A percentile compares a stretch with the other conserved stretches of the same genome.
Evolutionary conservation across 2,888 invertebrate genomes (phyloP).

Genomic region (Gymnocheta viridis): DNA sequence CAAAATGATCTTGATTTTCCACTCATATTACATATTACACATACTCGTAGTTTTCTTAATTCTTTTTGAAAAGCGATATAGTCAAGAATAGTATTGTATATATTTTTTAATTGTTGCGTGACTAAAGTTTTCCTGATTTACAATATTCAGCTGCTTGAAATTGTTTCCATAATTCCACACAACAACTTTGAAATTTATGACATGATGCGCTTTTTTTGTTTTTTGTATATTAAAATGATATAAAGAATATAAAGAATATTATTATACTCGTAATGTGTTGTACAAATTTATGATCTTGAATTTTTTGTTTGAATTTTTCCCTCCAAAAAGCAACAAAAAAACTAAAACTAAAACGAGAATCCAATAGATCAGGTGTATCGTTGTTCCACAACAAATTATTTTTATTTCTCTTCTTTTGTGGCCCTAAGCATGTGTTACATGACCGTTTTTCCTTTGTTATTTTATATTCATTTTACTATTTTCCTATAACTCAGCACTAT

Average conservation of each 20-base stretch:
- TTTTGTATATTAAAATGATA: constrained; percentile 13
- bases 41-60: not conserved
- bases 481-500: constrained; percentile 39
- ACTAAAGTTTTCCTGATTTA: constrained; percentile 22
- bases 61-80: not conserved
- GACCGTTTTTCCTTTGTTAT: constrained; percentile 23
- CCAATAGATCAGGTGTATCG: constrained; percentile 64
- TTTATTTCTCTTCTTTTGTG: constrained; percentile 22
- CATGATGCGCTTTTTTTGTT: not conserved
- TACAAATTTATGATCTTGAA: constrained; percentile 12
- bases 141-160: constrained; percentile 27
- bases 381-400: constrained; percentile 1
- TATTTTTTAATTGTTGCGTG: not conserved
- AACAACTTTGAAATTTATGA: constrained; percentile 2
- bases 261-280: not conserved
- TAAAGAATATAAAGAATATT: not conserved
- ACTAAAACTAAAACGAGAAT: not conserved
- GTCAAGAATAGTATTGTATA: not conserved
- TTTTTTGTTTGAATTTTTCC: too few relatives aligned
- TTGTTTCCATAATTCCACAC: not conserved
- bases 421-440: constrained; percentile 60
- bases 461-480: constrained; percentile 22
- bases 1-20: too few relatives aligned
- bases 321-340: constrained; percentile 37
- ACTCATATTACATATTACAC: too few relatives aligned